phyloP scores from a whole-genome alignment of 53 echinoderm and acorn worm species.

The Paracentrotus lividus region DNA sequence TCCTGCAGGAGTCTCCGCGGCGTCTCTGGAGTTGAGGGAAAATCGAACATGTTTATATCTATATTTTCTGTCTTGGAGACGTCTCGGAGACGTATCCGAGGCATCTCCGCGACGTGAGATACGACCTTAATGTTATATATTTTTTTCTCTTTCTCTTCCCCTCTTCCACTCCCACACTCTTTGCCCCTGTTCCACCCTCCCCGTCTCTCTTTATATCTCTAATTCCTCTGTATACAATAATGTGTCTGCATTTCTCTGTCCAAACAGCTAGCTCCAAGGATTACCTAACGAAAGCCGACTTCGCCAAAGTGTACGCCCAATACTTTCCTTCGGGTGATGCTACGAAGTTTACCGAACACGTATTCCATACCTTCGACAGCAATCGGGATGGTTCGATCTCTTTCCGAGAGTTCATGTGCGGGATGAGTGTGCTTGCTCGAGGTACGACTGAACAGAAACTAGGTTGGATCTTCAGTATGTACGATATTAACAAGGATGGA shows the following conservation, averaged over 20 bases:
- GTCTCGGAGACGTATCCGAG: too few species aligned
- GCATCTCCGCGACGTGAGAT: too few species aligned
- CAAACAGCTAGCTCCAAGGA: conserved; percentile 90
- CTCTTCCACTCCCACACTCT: neutral
- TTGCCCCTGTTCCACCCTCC: neutral
- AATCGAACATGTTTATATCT: too few species aligned
- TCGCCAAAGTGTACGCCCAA: conserved; percentile 91
- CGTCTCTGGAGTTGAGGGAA: too few species aligned
- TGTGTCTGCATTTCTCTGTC: neutral
- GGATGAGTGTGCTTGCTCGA: conserved; percentile 87
- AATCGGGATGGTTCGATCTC: conserved; percentile 92
- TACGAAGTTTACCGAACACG: conserved; percentile 97
- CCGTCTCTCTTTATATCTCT: neutral
- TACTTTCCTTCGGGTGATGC: conserved; percentile 96
- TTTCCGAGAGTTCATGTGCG: conserved; percentile 98
- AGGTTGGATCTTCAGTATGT: conserved; percentile 98
- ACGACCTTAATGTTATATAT: too few species aligned
- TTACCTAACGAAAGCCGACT: conserved; percentile 89
- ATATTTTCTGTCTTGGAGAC: too few species aligned
- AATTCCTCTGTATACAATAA: neutral
- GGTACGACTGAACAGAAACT: conserved; percentile 96
- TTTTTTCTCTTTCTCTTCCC: neutral
- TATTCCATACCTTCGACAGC: conserved; percentile 95
- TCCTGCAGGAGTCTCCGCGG: too few species aligned
- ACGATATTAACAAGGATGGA: conserved; percentile 95